These are phyloP conservation scores for Subacronicta megacephala DNA, from an alignment of 2,888 invertebrate species.

Conservation along the genomic window DNA sequence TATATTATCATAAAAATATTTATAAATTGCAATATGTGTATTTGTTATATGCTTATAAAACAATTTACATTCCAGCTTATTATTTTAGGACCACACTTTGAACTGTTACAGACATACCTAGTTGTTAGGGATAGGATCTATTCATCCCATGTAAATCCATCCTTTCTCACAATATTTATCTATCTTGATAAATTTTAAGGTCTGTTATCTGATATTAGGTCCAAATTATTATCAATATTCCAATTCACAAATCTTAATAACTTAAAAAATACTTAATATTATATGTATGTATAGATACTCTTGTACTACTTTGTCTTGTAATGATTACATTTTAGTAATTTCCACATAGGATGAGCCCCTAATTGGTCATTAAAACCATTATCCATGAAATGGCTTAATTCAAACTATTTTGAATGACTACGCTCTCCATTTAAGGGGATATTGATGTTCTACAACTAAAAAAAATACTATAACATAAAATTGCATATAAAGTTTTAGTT, in stretches of 20 bases:
- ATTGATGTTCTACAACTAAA: no score
- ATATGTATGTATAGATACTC: not conserved
- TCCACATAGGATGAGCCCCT: not conserved
- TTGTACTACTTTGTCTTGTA: constrained; percentile 1
- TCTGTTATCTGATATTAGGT: constrained; percentile 22
- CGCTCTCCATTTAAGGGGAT: no score
- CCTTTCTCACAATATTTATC: no score
- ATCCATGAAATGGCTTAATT: not conserved
- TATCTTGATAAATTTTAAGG: not conserved
- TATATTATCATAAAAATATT: no score
- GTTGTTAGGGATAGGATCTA: not conserved
- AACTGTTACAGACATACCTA: not conserved
- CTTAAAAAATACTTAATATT: not conserved
- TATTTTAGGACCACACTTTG: constrained; percentile 6
- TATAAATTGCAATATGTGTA: no score
- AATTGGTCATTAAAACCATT: not conserved
- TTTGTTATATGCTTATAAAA: not conserved
- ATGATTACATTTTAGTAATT: not conserved
- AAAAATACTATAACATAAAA: constrained; percentile 15
- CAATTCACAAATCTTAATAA: constrained; percentile 16
- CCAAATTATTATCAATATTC: constrained; percentile 19
- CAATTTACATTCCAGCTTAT: constrained; percentile 23
- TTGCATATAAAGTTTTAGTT: constrained; percentile 31
- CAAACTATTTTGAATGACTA: no score
- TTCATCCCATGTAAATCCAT: not conserved